Base-by-base conservation (phyloP, 1,140 invertebrate genomes). In the Bombyx mandarina region DNA sequence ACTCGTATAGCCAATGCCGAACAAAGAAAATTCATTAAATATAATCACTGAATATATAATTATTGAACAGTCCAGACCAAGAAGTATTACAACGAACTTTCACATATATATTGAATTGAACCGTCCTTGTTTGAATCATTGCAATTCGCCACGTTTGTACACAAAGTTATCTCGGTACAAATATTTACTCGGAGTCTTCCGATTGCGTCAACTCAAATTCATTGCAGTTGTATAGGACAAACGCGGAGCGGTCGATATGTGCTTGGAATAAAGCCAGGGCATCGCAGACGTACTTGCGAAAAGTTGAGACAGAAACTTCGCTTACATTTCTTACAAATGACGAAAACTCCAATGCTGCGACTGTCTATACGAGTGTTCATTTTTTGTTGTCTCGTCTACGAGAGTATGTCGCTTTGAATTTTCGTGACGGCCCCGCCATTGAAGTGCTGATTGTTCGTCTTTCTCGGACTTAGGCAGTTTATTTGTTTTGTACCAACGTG, bases 181-280 rank as follows among this genome's bases (percentile, higher is more conserved):
- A 12, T 46, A 46, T 46, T 46, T 46, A 12, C 45, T 12, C 45
- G 0, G 26, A 35, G 9, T n/a, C 8, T 7, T 7, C n/a, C 48
- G n/a, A 12, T 49, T 52, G 51, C 51, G 26, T 42, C 51, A 52
- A 22, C 26, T 42, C 12, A 35, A 45, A 48, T 60, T 52, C 56
- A 52, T 49, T 58, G 62, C 58, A 57, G 59, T 56, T 8, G 6
- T 49, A 57, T 12, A 43, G 22, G 55, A 48, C 46, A 46, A 49
- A 44, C 7, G 44, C 22, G 4, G 12, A 35, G n/a, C 62, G 62
- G 53, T 64, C 62, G 58, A 64, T 64, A 64, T 64, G 48, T 61
- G 45, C 45, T 58, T 64, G 62, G 62, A 60, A 54, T 60, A 6
- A 61, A 6, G 62, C 62, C 62, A 64, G 62, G 22, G 18, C 48